Conservation (phyloP, 2,113 vertebrate genomes). For the Neotragus moschatus region DNA sequence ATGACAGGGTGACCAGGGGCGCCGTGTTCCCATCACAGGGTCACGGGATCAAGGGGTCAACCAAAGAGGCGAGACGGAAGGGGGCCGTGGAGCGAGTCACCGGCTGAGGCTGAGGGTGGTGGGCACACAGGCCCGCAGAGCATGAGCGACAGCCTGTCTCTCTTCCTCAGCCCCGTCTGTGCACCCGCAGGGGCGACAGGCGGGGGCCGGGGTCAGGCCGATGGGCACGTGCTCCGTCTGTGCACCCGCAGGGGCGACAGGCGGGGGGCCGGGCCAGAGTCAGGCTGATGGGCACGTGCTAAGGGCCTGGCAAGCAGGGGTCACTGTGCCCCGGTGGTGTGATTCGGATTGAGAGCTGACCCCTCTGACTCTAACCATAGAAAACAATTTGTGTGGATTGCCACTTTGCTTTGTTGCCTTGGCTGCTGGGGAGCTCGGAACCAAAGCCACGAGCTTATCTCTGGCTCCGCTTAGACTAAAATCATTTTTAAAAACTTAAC, state of each 20-base stretch:
- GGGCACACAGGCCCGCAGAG: fast-evolving
- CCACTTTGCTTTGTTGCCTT: neutral
- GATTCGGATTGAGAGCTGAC: neutral
- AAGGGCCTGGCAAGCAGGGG: neutral
- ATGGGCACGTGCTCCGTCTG: fast-evolving
- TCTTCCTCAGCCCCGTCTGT: fast-evolving
- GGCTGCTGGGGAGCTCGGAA: neutral
- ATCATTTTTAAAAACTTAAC: neutral
- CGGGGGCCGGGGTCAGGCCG: fast-evolving
- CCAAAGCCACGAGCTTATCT: neutral
- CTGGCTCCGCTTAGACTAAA: neutral
- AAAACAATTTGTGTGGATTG: neutral
- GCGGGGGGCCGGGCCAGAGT: fast-evolving
- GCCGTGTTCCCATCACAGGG: neutral
- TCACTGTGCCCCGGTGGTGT: fast-evolving
- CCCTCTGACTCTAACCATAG: fast-evolving
- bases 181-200: neutral
- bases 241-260: neutral
- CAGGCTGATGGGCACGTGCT: fast-evolving
- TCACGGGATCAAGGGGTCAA: neutral
- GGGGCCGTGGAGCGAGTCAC: no score
- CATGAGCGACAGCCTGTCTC: fast-evolving
- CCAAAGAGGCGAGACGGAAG: no score
- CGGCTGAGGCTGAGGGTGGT: fast-evolving
- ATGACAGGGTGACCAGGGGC: neutral